Evolutionary conservation across 2,797 vertebrate species (phyloP), one percentile per base, ranked within the genome.

Genomic region (Peromyscus eremicus): DNA sequence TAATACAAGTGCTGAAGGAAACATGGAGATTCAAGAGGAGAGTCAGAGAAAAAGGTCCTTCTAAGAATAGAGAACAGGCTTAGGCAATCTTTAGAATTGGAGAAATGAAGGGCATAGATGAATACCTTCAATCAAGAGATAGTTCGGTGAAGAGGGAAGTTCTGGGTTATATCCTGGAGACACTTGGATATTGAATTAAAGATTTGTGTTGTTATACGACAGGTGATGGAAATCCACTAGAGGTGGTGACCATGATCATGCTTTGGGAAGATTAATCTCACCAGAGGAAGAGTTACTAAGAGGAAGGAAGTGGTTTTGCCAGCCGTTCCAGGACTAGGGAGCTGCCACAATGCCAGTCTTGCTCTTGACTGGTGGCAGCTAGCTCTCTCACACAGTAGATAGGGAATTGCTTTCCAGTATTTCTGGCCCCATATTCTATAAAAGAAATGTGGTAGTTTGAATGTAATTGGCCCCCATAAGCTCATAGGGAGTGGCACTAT

Each of bases 401-500:
- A 3, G 11, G 1, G 11, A 43, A 52, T 1, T 8, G 16, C 3
- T 3, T 21, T 21, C 2, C 0, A 0, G 9, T 9, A 5, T 64
- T 64, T 27, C 55, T 27, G 10, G 29, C 37, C 37, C 81, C 13
- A 11, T 6, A 3, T 2, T 52, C 55, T 88, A 52, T 19, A 77
- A 70, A 4, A 55, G 7, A 37, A 37, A 37, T 40, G 19, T 71
- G n/a, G 17, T 71, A 71, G 70, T 71, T 71, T 37, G 19, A 37
- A 73, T 5, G 5, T 40, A 40, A 40, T 23, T 73, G n/a, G 1
- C 19, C n/a, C n/a, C n/a, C 70, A 40, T 73, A 40, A 23, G 21
- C 21, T 73, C 21, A 40, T 12, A 40, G 37, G 71, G 37, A 40
- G 9, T 73, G 21, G 5, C 71, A 40, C 5, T 25, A 12, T 43